A percentile compares a stretch with the other conserved stretches of the same genome.
Evolutionary conservation across 2,888 invertebrate species (phyloP).

Genomic region (Tinea trinotella): DNA sequence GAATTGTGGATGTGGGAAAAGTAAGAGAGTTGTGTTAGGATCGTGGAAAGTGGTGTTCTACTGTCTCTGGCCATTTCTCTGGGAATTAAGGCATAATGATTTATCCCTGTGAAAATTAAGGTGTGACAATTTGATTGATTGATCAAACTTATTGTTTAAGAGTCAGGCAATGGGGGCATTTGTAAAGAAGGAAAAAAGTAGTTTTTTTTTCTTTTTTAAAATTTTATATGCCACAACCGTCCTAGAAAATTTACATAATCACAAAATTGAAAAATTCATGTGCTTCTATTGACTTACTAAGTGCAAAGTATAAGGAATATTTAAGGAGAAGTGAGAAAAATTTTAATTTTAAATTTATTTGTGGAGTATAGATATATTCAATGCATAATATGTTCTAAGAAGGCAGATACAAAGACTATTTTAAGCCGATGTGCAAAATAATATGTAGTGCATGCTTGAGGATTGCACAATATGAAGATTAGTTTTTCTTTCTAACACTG

Average conservation of each 20-base stretch:
- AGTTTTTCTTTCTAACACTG: constrained; percentile 24
- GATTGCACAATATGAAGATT: constrained; percentile 15
- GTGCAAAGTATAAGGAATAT: constrained; percentile 20
- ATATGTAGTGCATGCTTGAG: constrained; percentile 11
- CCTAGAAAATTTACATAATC: constrained; percentile 23
- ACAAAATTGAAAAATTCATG: constrained; percentile 22
- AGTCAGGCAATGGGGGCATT: too few species aligned
- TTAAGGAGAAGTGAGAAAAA: neutral
- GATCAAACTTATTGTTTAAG: too few species aligned
- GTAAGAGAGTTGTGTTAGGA: too few species aligned
- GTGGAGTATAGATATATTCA: neutral
- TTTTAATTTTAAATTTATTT: constrained; percentile 20
- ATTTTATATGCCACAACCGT: constrained; percentile 17
- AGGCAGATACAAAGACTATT: neutral
- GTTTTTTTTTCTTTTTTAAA: neutral
- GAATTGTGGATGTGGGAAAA: too few species aligned
- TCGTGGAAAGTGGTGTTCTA: too few species aligned
- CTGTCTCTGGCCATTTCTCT: too few species aligned
- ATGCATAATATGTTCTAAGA: neutral
- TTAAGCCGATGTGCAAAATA: neutral
- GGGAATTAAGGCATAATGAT: too few species aligned
- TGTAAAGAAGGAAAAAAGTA: neutral
- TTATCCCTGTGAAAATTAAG: too few species aligned
- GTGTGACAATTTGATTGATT: too few species aligned
- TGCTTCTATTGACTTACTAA: constrained; percentile 20